phyloP scores from a whole-genome alignment of 2,888 invertebrate species.

The Chorisops tibialis region DNA sequence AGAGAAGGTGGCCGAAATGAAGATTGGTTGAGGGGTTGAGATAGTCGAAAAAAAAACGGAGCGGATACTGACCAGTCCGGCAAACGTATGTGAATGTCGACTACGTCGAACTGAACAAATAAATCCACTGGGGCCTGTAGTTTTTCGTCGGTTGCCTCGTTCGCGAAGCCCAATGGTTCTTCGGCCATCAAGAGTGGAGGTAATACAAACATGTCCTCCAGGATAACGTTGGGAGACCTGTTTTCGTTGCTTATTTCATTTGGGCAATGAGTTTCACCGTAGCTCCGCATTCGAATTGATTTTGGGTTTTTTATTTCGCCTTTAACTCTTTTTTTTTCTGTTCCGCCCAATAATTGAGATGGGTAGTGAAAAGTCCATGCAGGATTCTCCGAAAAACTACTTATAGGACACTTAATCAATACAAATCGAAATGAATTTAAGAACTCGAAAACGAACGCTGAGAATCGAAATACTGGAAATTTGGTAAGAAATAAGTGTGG shows the following conservation, averaged over 20 bases:
- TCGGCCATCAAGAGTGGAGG: slow-evolving; percentile 13
- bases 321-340: slow-evolving; percentile 18
- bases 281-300: slow-evolving; percentile 32
- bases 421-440: no score
- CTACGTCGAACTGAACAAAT: slow-evolving; percentile 34
- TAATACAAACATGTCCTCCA: slow-evolving; percentile 21
- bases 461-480: no score
- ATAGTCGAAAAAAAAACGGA: neutral
- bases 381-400: neutral
- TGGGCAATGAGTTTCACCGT: slow-evolving; percentile 32
- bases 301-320: slow-evolving; percentile 14
- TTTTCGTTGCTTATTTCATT: slow-evolving; percentile 35
- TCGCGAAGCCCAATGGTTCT: slow-evolving; percentile 25
- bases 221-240: slow-evolving; percentile 28
- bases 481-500: no score
- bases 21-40: slow-evolving; percentile 1
- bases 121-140: slow-evolving; percentile 32
- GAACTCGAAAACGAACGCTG: no score
- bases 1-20: slow-evolving; percentile 4
- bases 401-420: neutral
- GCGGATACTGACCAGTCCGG: slow-evolving; percentile 9
- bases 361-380: neutral
- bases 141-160: slow-evolving; percentile 27
- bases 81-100: slow-evolving; percentile 31
- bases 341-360: slow-evolving; percentile 25